Percentiles rank a stretch among this genome's conserved stretches.
Evolutionary conservation across 2,888 invertebrate species (phyloP).

Genomic region (Antheraea assamensis): DNA sequence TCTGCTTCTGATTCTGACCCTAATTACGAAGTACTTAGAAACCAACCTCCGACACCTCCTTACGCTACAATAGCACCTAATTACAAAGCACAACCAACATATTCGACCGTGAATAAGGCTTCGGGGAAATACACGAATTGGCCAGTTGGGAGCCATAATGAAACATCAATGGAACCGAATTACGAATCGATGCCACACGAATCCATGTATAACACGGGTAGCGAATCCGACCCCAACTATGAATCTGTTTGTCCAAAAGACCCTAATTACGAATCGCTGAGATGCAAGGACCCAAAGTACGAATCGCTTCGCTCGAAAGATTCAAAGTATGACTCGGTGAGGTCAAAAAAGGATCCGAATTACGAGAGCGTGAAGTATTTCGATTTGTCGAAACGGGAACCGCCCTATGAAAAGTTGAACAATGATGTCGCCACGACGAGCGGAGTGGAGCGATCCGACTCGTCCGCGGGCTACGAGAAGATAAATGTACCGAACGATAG

Average conservation of each 20-base stretch:
- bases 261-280: slow-evolving; percentile 86
- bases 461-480: slow-evolving; percentile 69
- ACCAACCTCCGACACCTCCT: slow-evolving; percentile 77
- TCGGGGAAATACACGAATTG: slow-evolving; percentile 78
- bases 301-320: slow-evolving; percentile 79
- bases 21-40: slow-evolving; percentile 89
- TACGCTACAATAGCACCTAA: slow-evolving; percentile 75
- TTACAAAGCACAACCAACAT: slow-evolving; percentile 74
- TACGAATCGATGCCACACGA: slow-evolving; percentile 89
- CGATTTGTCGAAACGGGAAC: slow-evolving; percentile 81
- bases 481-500: slow-evolving; percentile 63
- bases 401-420: slow-evolving; percentile 85
- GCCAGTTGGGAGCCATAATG: slow-evolving; percentile 75
- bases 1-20: slow-evolving; percentile 86
- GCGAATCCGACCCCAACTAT: slow-evolving; percentile 89
- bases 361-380: slow-evolving; percentile 91
- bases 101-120: slow-evolving; percentile 82
- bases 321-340: slow-evolving; percentile 88
- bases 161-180: slow-evolving; percentile 85
- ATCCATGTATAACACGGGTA: slow-evolving; percentile 84
- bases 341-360: slow-evolving; percentile 85
- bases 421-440: slow-evolving; percentile 51
- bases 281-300: slow-evolving; percentile 84
- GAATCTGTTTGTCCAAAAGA: slow-evolving; percentile 86
- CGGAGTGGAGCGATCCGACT: slow-evolving; percentile 65